These are phyloP conservation scores for Ryuthela nishihirai DNA, from an alignment of 2,888 invertebrate genomes.

Conservation along the genomic window DNA sequence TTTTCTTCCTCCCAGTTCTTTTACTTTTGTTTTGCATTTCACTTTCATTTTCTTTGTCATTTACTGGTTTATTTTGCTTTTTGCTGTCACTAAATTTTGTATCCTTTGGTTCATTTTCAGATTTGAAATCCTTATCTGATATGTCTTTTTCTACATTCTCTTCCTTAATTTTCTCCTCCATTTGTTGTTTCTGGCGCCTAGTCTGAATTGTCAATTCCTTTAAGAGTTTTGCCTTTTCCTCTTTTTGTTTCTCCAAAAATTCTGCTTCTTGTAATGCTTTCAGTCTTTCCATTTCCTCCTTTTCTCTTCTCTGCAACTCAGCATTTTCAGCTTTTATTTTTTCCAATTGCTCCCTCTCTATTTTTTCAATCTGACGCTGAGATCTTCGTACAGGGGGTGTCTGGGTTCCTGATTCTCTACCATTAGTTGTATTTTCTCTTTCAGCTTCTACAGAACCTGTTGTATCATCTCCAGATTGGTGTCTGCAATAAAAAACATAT, in stretches of 20 bases:
- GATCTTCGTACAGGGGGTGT: constrained; percentile 45
- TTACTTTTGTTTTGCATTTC: neutral
- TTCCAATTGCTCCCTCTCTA: constrained; percentile 47
- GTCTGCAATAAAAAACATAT: no score
- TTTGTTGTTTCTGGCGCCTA: neutral
- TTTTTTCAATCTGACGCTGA: constrained; percentile 48
- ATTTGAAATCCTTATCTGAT: neutral
- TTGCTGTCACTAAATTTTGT: neutral
- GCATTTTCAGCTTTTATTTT: constrained; percentile 49
- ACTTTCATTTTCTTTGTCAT: neutral
- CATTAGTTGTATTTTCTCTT: neutral
- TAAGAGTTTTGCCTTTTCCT: no score
- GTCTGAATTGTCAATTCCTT: no score
- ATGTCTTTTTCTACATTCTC: neutral
- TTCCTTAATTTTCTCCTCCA: neutral
- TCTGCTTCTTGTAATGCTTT: constrained; percentile 48
- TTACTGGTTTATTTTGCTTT: neutral
- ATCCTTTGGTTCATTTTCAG: neutral
- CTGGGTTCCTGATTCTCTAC: neutral
- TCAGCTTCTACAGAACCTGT: neutral
- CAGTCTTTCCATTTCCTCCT: constrained; percentile 43
- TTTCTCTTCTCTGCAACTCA: constrained; percentile 47
- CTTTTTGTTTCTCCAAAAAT: neutral
- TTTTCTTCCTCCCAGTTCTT: neutral
- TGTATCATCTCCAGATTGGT: neutral